These are phyloP conservation scores for Eulacestoma nigropectus DNA, from an alignment of 2,113 vertebrate genomes.

Conservation along the genomic window DNA sequence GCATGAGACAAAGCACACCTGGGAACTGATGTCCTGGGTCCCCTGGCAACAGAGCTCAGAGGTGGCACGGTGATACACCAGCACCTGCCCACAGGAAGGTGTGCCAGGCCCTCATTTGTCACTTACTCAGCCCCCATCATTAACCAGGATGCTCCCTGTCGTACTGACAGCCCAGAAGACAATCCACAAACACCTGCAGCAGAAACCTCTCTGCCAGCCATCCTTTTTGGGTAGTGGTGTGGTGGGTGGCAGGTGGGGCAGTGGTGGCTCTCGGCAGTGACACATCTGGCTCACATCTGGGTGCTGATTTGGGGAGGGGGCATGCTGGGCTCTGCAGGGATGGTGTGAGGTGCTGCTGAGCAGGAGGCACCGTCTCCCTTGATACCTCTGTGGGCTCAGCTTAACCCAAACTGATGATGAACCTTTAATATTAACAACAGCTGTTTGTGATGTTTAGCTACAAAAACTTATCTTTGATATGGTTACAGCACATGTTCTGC, in stretches of 20 bases:
- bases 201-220: neutral
- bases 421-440: neutral
- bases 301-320: neutral
- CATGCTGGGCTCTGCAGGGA: neutral
- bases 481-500: rapidly evolving
- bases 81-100: neutral
- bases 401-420: neutral
- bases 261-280: neutral
- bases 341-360: neutral
- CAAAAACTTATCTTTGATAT: neutral
- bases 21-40: neutral
- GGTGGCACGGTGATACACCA: rapidly evolving
- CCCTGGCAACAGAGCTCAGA: neutral
- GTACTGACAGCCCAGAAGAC: neutral
- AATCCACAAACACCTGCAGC: neutral
- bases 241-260: neutral
- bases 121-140: neutral
- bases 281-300: neutral
- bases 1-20: neutral
- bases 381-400: neutral
- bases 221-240: neutral
- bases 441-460: neutral
- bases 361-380: neutral
- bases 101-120: neutral
- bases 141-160: neutral